Base-by-base conservation (phyloP, 1,140 invertebrate species). In the Gryllus bimaculatus region DNA sequence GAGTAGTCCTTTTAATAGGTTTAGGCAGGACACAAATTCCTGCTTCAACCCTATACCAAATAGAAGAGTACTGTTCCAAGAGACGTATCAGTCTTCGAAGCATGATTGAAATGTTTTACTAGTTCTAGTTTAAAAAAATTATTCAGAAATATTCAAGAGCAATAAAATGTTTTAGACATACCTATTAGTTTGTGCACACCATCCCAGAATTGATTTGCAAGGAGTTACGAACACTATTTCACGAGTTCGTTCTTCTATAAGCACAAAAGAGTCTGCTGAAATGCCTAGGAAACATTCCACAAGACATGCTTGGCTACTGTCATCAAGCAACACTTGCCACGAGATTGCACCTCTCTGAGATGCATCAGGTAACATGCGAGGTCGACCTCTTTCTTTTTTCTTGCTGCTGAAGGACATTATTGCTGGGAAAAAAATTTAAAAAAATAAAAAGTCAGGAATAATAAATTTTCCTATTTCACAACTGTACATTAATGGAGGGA, bases 151-250 rank as follows among this genome's bases (percentile, higher is more conserved):
- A 39, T 39, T 39, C 26, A 39, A 39, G 26, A 39, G 26, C 26
- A 39, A 39, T 39, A 39, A 39, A 39, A 39, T 39, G 26, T 39
- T 39, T 39, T 39, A 39, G 1, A 39, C 26, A 39, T 39, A 91
- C 90, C 90, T 90, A 82, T 89, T 90, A 0, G 89, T 89, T 82
- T 90, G 88, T 8, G 90, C 88, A 80, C 92, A 90, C 93, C 93
- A 95, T n/a, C 93, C 93, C 20, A 98, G 89, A 76, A 98, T 90
- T 47, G 92, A 91, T 82, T 91, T 91, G 82, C 94, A 95, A 0
- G 96, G 94, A 20, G 95, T 90, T 13, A 95, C 94, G 82, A 97
- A 96, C 12, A 98, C 90, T 47, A 96, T 93, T 85, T 96, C 93
- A 78, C 93, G 89, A 0, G 92, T 92, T 78, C 87, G 89, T 83